Percentiles rank a stretch among this genome's conserved stretches.
Evolutionary conservation across 2,797 vertebrate species (phyloP).

Genomic region (Melanogrammus aeglefinus): DNA sequence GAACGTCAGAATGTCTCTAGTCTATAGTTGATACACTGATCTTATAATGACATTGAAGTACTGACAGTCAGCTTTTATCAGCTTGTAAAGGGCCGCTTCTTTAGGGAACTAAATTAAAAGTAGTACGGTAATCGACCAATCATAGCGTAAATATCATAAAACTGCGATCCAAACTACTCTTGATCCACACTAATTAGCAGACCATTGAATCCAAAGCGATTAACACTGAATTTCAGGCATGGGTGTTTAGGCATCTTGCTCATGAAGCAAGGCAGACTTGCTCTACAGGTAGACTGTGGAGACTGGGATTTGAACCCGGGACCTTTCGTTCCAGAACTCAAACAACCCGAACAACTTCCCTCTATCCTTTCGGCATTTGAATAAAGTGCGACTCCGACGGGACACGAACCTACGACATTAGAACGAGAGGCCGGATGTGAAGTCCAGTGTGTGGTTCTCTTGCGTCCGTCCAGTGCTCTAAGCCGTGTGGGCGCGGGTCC

Average conservation of each 20-base stretch:
- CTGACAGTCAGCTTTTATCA: not conserved
- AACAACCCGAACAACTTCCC: no score
- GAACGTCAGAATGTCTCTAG: not conserved
- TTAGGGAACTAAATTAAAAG: not conserved
- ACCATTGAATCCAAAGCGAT: not conserved
- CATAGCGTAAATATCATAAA: not conserved
- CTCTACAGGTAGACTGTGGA: no score
- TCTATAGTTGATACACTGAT: not conserved
- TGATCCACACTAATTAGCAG: not conserved
- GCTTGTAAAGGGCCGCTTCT: not conserved
- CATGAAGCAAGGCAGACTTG: no score
- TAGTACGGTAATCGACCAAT: not conserved
- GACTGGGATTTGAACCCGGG: no score
- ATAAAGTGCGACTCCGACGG: not conserved
- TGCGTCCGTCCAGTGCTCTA: constrained; percentile 80
- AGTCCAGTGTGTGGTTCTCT: not conserved
- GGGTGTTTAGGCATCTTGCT: no score
- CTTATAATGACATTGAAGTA: not conserved
- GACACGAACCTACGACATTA: not conserved
- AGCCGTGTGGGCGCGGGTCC: constrained; percentile 83
- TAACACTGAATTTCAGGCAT: not conserved
- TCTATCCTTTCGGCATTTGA: no score
- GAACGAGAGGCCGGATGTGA: no score
- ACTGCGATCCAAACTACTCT: not conserved
- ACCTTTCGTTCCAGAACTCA: no score